Percentiles rank a stretch among this genome's conserved stretches.
Conservation (phyloP, 2,113 vertebrate species). For the Chaenogobius annularis region DNA sequence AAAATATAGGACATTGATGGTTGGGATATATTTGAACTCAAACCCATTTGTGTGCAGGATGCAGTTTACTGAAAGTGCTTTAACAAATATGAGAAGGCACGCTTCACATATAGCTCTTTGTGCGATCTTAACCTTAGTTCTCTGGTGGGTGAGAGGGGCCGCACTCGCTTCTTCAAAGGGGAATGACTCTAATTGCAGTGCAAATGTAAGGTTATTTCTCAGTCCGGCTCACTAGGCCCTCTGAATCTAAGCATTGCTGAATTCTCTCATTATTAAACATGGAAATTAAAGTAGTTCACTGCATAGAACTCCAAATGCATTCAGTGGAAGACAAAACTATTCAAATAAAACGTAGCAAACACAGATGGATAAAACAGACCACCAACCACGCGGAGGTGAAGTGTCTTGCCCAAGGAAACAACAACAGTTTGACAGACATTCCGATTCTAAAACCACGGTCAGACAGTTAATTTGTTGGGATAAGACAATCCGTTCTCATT, state of each 20-base stretch:
- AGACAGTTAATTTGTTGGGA: neutral
- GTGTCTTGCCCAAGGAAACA: neutral
- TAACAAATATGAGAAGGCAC: neutral
- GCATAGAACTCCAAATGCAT: neutral
- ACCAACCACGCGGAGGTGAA: neutral
- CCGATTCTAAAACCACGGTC: too few species aligned
- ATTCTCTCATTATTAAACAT: neutral
- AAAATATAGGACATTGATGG: neutral
- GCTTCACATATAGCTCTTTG: neutral
- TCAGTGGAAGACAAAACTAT: neutral
- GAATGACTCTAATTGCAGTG: constrained; percentile 38
- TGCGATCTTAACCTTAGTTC: constrained; percentile 9
- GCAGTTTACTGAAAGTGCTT: neutral
- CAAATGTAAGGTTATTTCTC: constrained; percentile 24
- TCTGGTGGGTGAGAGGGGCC: constrained; percentile 10
- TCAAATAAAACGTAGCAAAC: neutral
- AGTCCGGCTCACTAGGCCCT: neutral
- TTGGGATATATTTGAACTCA: neutral
- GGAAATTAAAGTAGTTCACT: neutral
- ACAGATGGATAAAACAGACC: neutral
- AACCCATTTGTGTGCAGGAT: neutral
- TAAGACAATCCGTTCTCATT: neutral
- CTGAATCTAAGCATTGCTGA: constrained; percentile 1
- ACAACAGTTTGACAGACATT: neutral
- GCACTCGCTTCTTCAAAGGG: constrained; percentile 18